phyloP scores from a whole-genome alignment of 2,797 vertebrate species.

The Cossypha polioptera region DNA sequence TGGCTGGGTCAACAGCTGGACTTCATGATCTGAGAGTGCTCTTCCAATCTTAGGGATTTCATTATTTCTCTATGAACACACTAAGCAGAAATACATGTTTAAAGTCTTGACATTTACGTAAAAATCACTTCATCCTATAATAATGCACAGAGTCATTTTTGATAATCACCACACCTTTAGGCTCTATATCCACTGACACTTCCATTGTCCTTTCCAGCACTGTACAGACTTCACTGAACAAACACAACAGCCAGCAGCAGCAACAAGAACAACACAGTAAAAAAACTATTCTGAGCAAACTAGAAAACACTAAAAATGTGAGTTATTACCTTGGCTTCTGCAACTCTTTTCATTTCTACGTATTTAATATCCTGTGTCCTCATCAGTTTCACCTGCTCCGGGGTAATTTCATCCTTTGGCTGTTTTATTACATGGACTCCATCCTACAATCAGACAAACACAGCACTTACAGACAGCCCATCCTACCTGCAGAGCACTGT shows the following conservation, averaged over 20 bases:
- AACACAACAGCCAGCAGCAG: not conserved
- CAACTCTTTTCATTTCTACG: slow-evolving; percentile 92
- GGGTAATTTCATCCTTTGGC: slow-evolving; percentile 80
- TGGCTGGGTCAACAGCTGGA: not conserved
- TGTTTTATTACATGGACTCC: slow-evolving; percentile 85
- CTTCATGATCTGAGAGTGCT: not conserved
- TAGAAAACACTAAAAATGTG: not conserved
- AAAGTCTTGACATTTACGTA: not conserved
- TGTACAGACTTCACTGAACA: not conserved
- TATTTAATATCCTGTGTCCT: slow-evolving; percentile 93
- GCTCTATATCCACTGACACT: not conserved
- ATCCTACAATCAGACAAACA: slow-evolving; percentile 77
- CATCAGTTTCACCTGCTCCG: slow-evolving; percentile 92
- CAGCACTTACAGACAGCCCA: not conserved
- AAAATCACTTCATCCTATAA: not conserved
- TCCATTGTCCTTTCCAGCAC: not conserved
- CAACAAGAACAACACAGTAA: not conserved
- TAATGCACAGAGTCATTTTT: not conserved
- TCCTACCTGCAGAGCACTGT: not conserved
- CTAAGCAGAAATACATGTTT: not conserved
- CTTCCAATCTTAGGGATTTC: not conserved
- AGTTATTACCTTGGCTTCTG: slow-evolving; percentile 85
- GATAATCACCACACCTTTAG: not conserved
- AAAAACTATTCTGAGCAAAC: not conserved
- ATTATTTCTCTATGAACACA: not conserved